Evolutionary conservation across 2,888 invertebrate species (phyloP), one percentile per base, ranked within the genome.

Genomic region (Drosophila nr. medialis): DNA sequence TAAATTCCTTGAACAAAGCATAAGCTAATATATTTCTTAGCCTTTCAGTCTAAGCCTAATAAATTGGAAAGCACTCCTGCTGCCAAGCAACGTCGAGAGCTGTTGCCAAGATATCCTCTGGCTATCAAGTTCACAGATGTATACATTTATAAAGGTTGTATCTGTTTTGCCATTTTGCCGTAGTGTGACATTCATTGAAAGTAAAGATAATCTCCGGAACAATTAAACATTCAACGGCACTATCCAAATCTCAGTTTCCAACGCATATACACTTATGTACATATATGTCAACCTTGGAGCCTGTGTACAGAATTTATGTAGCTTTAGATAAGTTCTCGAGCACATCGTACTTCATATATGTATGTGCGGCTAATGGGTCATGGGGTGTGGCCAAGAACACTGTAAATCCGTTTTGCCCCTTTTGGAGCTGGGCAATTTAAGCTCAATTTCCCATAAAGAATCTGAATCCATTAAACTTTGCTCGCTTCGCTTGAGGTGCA

Each of bases 401-500:
- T 63, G 50, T 32, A 54, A 54, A 65, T 73, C 51, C 59, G 50
- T 34, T 55, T 59, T 42, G n/a, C 21, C 50, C 13, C 29, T 56
- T 60, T 60, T 53, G 45, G 40, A 62, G 62, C 30, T 36, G 18
- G 42, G 69, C 84, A 83, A 86, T 84, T 84, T 73, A 71, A 84
- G 72, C 69, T 60, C 85, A 76, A 86, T 82, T 86, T 85, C 68
- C 80, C 70, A 73, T 71, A 80, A 84, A 71, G 75, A 66, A 77
- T 58, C 72, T 58, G 63, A 68, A 66, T 69, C 87, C 84, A 86
- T 84, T 82, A 69, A 82, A 78, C 63, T 75, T 75, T 64, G 77
- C 62, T 29, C 73, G 73, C 54, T 59, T 55, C 73, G 62, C 76
- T 34, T 30, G 55, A 21, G 66, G 45, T 50, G 27, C 55, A 75